Evolutionary conservation across 2,888 invertebrate species (phyloP), one percentile per base, ranked within the genome.

Genomic region (Eristalis tenax): DNA sequence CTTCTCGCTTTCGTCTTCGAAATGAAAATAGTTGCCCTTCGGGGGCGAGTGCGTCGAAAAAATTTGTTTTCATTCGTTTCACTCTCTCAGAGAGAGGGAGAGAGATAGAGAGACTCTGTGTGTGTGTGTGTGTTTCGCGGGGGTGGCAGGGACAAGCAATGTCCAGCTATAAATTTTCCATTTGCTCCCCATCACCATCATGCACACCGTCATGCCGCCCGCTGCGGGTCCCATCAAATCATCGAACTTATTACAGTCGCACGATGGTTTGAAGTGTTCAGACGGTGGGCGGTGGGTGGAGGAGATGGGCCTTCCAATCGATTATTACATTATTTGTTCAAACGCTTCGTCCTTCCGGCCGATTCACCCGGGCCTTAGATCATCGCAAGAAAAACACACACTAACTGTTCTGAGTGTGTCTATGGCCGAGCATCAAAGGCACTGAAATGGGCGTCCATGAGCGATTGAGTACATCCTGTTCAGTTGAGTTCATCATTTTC

Each of bases 61-160:
- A 75, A 75, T 75, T 75, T 75, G 65, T 65, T 75, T 75, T 65
- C 65, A 66, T 75, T 75, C 56, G 35, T 38, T 65, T 75, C 57
- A 32, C 28, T 66, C 57, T 11, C 11, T 35, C 8, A 5, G 5
- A 6, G 32, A 6, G 32, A 5, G 32, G 2, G 4, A 4, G 32
- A 13, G 32, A 22, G n/a, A n/a, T n/a, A n/a, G n/a, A n/a, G n/a
- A n/a, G n/a, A n/a, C n/a, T n/a, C n/a, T n/a, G n/a, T n/a, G n/a
- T n/a, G n/a, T n/a, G n/a, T n/a, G n/a, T n/a, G n/a, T n/a, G n/a
- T n/a, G n/a, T n/a, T n/a, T n/a, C n/a, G n/a, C n/a, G n/a, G n/a
- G n/a, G n/a, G n/a, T n/a, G n/a, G n/a, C n/a, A n/a, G n/a, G n/a
- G n/a, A n/a, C n/a, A n/a, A 4, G 35, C 35, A n/a, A n/a, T 18